phyloP scores from a whole-genome alignment of 2,888 invertebrate genomes.

The Cristatella mucedo region DNA sequence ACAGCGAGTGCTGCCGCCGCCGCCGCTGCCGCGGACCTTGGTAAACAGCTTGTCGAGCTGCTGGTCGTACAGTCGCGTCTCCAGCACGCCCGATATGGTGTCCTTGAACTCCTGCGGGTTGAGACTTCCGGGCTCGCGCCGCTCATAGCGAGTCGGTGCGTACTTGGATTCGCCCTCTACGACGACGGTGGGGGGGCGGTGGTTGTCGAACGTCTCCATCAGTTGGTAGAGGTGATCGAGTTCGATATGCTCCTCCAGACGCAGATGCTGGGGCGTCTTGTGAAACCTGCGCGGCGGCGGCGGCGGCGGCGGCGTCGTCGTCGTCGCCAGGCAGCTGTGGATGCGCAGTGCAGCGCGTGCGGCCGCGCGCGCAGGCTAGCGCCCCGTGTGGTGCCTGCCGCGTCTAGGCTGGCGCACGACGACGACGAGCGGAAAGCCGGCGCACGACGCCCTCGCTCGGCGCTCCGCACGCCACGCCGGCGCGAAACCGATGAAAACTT shows the following conservation, averaged over 20 bases:
- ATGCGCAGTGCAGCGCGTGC: too few relatives aligned
- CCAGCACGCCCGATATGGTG: constrained; percentile 27
- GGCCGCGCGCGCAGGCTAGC: too few relatives aligned
- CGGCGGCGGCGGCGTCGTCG: too few relatives aligned
- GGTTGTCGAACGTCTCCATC: constrained; percentile 25
- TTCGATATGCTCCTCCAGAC: constrained; percentile 33
- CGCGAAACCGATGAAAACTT: too few relatives aligned
- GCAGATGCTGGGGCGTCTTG: constrained; percentile 21
- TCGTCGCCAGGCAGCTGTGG: too few relatives aligned
- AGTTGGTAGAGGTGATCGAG: constrained; percentile 32
- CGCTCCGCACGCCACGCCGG: too few relatives aligned
- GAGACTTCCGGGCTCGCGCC: constrained; percentile 27
- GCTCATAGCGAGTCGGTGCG: constrained; percentile 18
- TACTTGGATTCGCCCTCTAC: constrained; percentile 7
- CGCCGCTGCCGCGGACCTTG: constrained; percentile 24
- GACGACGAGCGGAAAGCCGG: too few relatives aligned
- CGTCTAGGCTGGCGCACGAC: too few relatives aligned
- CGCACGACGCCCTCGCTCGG: too few relatives aligned
- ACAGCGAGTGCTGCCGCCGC: too few relatives aligned
- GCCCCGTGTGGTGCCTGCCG: too few relatives aligned
- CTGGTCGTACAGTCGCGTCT: constrained; percentile 27
- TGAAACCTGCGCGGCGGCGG: constrained; percentile 23
- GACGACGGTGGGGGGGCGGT: constrained; percentile 17
- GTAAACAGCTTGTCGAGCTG: constrained; percentile 33
- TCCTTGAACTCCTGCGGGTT: constrained; percentile 32